Evolutionary conservation across 2,113 vertebrate genomes (phyloP).

Genomic region (Percopsis transmontana): DNA sequence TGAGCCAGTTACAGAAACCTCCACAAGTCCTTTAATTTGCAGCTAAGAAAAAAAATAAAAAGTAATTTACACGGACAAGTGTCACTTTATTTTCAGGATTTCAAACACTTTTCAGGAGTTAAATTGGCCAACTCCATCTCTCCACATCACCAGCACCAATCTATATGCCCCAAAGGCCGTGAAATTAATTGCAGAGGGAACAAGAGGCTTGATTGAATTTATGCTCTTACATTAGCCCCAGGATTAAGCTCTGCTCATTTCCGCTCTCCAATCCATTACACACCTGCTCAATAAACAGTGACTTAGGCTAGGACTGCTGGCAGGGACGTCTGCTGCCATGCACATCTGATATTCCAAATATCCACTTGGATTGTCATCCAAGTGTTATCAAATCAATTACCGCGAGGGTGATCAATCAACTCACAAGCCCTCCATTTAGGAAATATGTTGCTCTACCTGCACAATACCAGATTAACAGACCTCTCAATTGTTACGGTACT

Average conservation of each 20-base stretch:
- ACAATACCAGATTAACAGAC: background rate
- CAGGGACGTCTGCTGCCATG: conserved; percentile 24
- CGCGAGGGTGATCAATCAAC: background rate
- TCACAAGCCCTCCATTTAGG: background rate
- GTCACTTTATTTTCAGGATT: conserved; percentile 21
- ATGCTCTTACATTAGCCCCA: conserved; percentile 63
- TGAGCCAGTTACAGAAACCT: background rate
- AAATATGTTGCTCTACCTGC: background rate
- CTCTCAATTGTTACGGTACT: background rate
- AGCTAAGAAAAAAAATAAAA: background rate
- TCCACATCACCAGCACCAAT: conserved; percentile 33
- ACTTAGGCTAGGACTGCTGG: conserved; percentile 13
- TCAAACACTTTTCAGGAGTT: conserved; percentile 18
- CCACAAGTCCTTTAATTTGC: background rate
- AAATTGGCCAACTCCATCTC: conserved; percentile 23
- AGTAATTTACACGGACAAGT: background rate
- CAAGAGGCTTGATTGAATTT: conserved; percentile 57
- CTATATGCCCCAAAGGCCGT: conserved; percentile 48
- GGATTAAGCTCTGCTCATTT: conserved; percentile 65
- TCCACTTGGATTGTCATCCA: conserved; percentile 19
- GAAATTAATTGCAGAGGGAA: conserved; percentile 64
- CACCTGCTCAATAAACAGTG: conserved; percentile 46
- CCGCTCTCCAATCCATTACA: conserved; percentile 50
- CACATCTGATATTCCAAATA: conserved; percentile 24
- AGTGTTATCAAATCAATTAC: conserved; percentile 9